Base-by-base conservation (phyloP, 1,140 invertebrate genomes). In the Drosophila busckii region DNA sequence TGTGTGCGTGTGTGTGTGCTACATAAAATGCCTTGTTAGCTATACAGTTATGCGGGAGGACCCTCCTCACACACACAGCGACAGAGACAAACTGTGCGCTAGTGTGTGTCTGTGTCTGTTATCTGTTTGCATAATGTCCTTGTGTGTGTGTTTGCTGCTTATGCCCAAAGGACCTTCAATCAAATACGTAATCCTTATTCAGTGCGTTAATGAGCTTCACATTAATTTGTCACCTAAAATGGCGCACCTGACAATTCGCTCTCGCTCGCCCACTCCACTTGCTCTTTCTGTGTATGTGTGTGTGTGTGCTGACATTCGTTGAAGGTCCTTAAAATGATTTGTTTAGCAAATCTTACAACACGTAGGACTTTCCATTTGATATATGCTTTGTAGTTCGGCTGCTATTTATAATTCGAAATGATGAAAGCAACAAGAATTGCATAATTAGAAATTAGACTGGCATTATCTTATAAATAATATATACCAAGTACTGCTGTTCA, bases 141-240 rank as follows among this genome's bases (percentile, higher is more conserved):
- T 28, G 25, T 56, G 44, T 63, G 40, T 56, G 37, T 61, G 62
- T 52, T 67, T 38, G 59, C 40, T 53, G 45, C 35, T 25, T 31
- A 35, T 58, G 53, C 69, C 62, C 67, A 48, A 28, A 76, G 76
- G 66, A 83, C 76, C 67, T 83, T 83, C 76, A 83, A 83, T 83
- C 76, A 83, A 70, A 83, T 41, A 40, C 52, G 62, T 83, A 83
- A 83, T 83, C 76, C 76, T 76, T 70, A 70, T 70, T 83, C 78
- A 83, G 70, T 75, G 60, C 69, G 76, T 83, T 83, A 83, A 83
- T 83, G 70, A 83, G 76, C 78, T 83, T 53, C 71, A 70, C 70
- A 76, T 76, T 76, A 76, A 76, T 76, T 78, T 76, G 70, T 76
- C 70, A 70, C 66, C 66, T 35, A 61, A 59, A 58, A 53, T 64